Conservation (phyloP, 2,888 invertebrate species). For the Camponotus fellah region DNA sequence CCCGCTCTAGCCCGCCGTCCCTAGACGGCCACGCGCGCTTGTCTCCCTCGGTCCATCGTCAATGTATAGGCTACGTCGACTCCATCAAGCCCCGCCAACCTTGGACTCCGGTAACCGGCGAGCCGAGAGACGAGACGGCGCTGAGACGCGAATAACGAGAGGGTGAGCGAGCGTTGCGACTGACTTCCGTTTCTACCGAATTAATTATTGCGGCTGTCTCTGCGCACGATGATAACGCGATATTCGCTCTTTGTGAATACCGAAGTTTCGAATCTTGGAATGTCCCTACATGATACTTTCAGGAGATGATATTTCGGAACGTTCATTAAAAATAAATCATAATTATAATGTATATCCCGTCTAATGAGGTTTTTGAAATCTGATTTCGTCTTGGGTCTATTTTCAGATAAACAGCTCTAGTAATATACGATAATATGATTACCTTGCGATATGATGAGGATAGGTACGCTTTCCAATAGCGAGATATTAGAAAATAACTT, state of each 20-base stretch:
- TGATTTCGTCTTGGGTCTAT: background rate
- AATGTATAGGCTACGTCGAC: constrained; percentile 40
- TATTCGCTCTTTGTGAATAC: background rate
- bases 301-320: background rate
- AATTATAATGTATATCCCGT: background rate
- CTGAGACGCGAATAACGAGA: constrained; percentile 54
- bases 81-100: constrained; percentile 59
- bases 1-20: background rate
- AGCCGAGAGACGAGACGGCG: constrained; percentile 61
- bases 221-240: background rate
- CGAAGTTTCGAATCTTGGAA: background rate
- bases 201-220: background rate
- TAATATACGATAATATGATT: background rate
- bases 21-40: constrained; percentile 33
- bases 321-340: background rate
- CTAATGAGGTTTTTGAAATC: background rate
- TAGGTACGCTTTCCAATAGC: background rate
- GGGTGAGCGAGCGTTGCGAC: background rate
- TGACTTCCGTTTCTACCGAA: background rate
- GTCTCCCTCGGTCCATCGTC: constrained; percentile 35
- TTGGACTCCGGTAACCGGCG: constrained; percentile 50
- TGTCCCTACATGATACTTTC: background rate
- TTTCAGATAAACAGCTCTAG: background rate
- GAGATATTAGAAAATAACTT: constrained; percentile 12
- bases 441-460: background rate